Evolutionary conservation across 2,888 invertebrate genomes (phyloP).

Genomic region (Idaea biselata): DNA sequence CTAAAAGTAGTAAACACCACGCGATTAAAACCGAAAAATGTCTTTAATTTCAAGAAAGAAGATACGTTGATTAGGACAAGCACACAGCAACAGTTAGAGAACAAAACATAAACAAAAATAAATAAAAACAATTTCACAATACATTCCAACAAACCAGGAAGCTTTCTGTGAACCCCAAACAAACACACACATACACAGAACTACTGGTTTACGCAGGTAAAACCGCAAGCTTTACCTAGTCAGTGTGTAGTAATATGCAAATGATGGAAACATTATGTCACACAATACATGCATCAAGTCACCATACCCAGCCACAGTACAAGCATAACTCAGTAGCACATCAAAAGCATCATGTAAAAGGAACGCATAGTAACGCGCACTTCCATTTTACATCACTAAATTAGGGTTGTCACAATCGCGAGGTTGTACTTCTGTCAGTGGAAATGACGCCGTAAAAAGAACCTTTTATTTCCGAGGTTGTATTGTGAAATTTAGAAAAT

Average conservation of each 20-base stretch:
- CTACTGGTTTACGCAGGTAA: not conserved
- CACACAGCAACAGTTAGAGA: no score
- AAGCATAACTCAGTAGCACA: constrained; percentile 13
- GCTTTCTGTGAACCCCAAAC: no score
- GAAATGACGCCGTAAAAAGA: constrained; percentile 20
- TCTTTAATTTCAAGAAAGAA: no score
- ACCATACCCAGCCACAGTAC: constrained; percentile 12
- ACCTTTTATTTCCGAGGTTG: constrained; percentile 14
- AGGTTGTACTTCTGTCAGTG: constrained; percentile 6
- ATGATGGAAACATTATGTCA: constrained; percentile 10
- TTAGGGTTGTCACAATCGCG: constrained; percentile 17
- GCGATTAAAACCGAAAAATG: no score
- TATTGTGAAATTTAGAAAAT: constrained; percentile 24
- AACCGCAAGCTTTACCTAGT: not conserved
- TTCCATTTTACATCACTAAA: constrained; percentile 19
- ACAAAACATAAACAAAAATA: no score
- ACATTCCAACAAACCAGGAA: no score
- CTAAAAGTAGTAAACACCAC: no score
- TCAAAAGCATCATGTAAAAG: constrained; percentile 20
- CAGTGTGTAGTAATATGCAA: not conserved
- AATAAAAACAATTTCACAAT: no score
- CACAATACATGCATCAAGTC: constrained; percentile 5
- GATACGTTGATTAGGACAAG: no score
- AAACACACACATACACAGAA: no score
- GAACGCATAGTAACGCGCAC: constrained; percentile 12